Percentiles rank a stretch among this genome's conserved stretches.
Conservation (phyloP, 2,888 invertebrate species). For the Plusia festucae region DNA sequence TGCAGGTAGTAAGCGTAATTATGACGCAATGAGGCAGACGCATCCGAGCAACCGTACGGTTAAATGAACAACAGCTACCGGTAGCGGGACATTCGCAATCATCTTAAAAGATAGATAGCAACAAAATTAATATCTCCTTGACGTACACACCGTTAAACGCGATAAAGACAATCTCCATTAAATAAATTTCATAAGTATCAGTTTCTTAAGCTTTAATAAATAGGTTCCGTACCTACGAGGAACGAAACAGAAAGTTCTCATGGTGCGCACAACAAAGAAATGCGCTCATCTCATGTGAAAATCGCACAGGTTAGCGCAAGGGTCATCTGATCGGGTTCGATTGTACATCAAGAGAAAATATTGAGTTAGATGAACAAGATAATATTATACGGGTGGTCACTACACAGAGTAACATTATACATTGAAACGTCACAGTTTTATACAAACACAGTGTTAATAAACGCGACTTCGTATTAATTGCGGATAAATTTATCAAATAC, state of each 20-base stretch:
- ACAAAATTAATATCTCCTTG: conserved; percentile 70
- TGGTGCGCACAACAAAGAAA: conserved; percentile 55
- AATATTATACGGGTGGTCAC: conserved; percentile 63
- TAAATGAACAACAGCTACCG: conserved; percentile 71
- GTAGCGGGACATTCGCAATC: conserved; percentile 73
- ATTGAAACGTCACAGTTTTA: conserved; percentile 41
- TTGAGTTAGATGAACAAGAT: conserved; percentile 78
- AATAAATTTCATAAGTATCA: conserved; percentile 25
- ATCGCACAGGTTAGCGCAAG: conserved; percentile 72
- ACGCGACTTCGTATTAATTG: conserved; percentile 24
- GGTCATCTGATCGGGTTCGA: conserved; percentile 82
- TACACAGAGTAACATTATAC: conserved; percentile 55
- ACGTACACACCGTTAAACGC: conserved; percentile 64
- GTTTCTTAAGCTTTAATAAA: conserved; percentile 21
- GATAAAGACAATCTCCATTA: conserved; percentile 43
- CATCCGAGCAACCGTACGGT: conserved; percentile 61
- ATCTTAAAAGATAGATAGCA: conserved; percentile 57
- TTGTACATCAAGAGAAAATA: conserved; percentile 82
- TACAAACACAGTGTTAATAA: conserved; percentile 36
- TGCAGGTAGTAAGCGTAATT: conserved; percentile 70
- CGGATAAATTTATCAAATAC: conserved; percentile 33
- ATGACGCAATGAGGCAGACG: conserved; percentile 72
- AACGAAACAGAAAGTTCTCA: conserved; percentile 59
- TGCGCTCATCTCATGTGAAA: conserved; percentile 66
- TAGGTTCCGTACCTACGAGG: conserved; percentile 24